A percentile compares a stretch with the other conserved stretches of the same genome.
Conservation (phyloP, 2,113 vertebrate species). For the Progne subis region DNA sequence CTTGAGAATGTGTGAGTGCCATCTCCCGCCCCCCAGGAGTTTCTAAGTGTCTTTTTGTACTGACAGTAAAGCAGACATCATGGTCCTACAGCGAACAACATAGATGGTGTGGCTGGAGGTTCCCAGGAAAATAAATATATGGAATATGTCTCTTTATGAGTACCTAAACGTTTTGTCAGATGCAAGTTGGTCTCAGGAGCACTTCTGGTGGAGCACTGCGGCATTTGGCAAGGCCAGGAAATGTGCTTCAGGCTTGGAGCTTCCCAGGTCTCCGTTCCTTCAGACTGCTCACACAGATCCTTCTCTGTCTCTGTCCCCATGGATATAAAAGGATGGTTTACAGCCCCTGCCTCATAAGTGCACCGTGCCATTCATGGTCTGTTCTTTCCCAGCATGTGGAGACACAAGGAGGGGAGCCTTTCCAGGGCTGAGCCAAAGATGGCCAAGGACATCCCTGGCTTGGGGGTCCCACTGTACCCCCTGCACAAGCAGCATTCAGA, state of each 20-base stretch:
- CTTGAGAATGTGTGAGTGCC: background rate
- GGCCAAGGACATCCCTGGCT: background rate
- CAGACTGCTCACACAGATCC: background rate
- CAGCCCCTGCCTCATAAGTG: background rate
- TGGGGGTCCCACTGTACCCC: background rate
- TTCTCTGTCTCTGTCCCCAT: background rate
- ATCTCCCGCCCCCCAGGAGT: background rate
- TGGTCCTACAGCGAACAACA: background rate
- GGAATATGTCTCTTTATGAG: background rate
- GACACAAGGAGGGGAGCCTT: background rate
- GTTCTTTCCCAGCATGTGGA: background rate
- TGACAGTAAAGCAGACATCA: background rate
- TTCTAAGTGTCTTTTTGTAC: background rate
- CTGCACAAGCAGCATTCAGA: background rate
- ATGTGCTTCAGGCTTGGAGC: background rate
- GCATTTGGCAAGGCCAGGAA: background rate
- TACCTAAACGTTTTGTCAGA: background rate
- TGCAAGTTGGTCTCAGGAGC: background rate
- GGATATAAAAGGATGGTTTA: background rate
- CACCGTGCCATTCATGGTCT: background rate
- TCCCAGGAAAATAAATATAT: background rate
- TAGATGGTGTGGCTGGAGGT: background rate
- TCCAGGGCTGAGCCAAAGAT: background rate
- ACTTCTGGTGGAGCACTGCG: background rate
- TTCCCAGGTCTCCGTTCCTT: background rate